Evolutionary conservation across 1,140 invertebrate species (phyloP), one percentile per base, ranked within the genome.

Genomic region (Drosophila oshimai): DNA sequence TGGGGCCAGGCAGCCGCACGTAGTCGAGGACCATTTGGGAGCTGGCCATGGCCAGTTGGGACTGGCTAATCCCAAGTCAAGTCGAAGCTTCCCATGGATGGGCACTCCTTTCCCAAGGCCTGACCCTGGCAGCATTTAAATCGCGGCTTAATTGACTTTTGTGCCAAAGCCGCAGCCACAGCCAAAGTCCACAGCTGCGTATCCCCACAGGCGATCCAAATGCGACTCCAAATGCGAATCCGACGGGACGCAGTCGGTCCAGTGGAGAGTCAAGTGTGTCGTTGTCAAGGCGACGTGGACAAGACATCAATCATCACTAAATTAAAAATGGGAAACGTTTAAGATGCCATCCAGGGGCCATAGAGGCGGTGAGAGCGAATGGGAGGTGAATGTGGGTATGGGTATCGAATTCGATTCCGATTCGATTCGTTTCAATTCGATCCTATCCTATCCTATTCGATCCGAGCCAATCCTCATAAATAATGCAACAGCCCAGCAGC

Each of bases 301-400:
- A 87, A 81, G 77, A 87, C 81, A 87, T 87, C 81, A 87, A 87
- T 87, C 81, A 87, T 87, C 81, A 87, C 81, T 81, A 81, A 87
- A 87, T 87, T 87, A 87, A 87, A 87, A 86, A 73, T 64, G 55
- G 42, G 86, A 81, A 87, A 77, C 76, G 84, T 86, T 86, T 86
- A 80, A 86, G 58, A 87, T 86, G 77, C 72, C 67, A 74, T 67
- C 49, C 74, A 67, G 57, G 51, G 57, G 54, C 51, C 46, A 12
- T 6, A 49, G 55, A 34, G 12, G 39, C 17, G 47, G 26, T 28
- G 33, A 26, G 24, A 29, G 20, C 20, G 9, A 54, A 51, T 41
- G 62, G 37, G 31, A 58, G 72, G 81, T 74, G 70, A 55, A 71
- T 76, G 77, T 75, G 42, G 61, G 50, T 15, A 77, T n/a, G n/a